Evolutionary conservation across 2,797 vertebrate genomes (phyloP), one percentile per base, ranked within the genome.

Genomic region (Jordanella pulchra): DNA sequence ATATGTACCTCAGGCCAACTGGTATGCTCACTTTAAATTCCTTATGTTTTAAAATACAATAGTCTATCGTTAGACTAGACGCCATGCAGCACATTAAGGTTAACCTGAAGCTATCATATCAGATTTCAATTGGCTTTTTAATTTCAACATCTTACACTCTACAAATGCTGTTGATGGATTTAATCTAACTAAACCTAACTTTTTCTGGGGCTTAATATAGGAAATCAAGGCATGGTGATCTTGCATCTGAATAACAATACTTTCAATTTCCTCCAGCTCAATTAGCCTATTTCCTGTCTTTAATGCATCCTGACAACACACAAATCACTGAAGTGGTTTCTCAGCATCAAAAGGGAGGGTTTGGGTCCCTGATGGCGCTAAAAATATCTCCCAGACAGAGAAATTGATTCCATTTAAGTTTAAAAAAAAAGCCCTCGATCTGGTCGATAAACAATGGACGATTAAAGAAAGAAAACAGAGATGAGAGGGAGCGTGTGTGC

Each of bases 261-360:
- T 66, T 77, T 74, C 45, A 28, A 14, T 47, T 61, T 27, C 69
- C 54, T 66, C 18, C 25, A 66, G 69, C 78, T 72, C 66, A 75
- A 79, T 55, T 72, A 42, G 58, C 74, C 53, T 58, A 50, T 55
- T 25, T 63, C 30, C 60, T 14, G 25, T 55, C 66, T 65, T 50
- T 73, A 30, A 60, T 87, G 84, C 77, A 75, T 81, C 79, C 73
- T 89, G 89, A 88, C 87, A 89, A 87, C 84, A 90, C 86, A 92
- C 89, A 91, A 83, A 90, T 92, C 88, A 91, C 85, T 85, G 72
- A 67, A 86, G 74, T 84, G 85, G 92, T 93, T 91, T 91, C 91
- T 88, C 87, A 70, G 91, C 91, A 92, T 93, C 91, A 84, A 74
- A 83, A 82, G 80, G 73, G 80, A 82, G 76, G 80, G 75, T 76